Percentiles rank a stretch among this genome's conserved stretches.
Conservation (phyloP, 2,888 invertebrate genomes). For the Parnassius orleans region DNA sequence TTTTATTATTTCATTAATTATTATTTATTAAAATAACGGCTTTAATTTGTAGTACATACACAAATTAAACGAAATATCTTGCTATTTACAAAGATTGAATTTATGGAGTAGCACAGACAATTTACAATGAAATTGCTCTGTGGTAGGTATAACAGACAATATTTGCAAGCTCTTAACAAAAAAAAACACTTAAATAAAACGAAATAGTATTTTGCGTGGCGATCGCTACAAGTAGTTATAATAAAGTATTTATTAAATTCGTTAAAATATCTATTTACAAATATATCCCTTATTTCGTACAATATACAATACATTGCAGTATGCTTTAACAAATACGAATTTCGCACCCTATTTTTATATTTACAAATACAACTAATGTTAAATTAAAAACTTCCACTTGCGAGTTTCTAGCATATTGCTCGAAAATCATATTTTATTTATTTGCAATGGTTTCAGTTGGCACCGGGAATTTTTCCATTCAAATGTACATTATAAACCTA, state of each 20-base stretch:
- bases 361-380: constrained; percentile 28
- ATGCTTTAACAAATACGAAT: constrained; percentile 31
- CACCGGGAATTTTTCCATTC: constrained; percentile 49
- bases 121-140: too few relatives aligned
- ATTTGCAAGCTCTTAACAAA: too few relatives aligned
- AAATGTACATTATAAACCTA: constrained; percentile 35
- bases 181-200: too few relatives aligned
- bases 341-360: constrained; percentile 22
- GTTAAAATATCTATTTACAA: constrained; percentile 78
- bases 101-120: too few relatives aligned
- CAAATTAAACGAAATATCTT: too few relatives aligned
- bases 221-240: constrained; percentile 43
- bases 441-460: constrained; percentile 42
- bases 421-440: neutral
- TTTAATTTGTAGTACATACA: too few relatives aligned
- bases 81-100: too few relatives aligned
- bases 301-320: constrained; percentile 28
- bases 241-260: constrained; percentile 67
- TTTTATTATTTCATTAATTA: neutral
- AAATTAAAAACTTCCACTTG: constrained; percentile 8
- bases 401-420: constrained; percentile 1
- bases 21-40: constrained; percentile 24
- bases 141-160: too few relatives aligned
- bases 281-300: constrained; percentile 41
- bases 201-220: neutral